phyloP scores from a whole-genome alignment of 2,888 invertebrate genomes.

The Laspeyria flexula region DNA sequence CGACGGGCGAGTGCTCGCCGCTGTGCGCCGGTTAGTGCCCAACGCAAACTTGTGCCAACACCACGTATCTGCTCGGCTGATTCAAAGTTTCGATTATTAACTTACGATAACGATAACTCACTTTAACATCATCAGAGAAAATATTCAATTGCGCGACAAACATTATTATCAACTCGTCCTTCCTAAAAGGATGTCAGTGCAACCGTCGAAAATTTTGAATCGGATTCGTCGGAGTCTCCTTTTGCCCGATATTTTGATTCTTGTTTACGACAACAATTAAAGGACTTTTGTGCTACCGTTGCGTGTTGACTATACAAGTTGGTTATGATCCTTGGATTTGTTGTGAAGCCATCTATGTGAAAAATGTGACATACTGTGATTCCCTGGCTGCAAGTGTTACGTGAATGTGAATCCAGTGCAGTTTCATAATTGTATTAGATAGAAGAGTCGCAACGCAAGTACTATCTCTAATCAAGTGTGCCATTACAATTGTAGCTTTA shows the following conservation, averaged over 20 bases:
- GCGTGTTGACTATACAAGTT: slow-evolving; percentile 16
- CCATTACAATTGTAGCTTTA: slow-evolving; percentile 75
- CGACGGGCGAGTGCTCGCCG: slow-evolving; percentile 55
- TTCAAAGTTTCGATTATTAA: slow-evolving; percentile 48
- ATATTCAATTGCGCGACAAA: slow-evolving; percentile 13
- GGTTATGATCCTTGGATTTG: slow-evolving; percentile 12
- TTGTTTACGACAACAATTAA: slow-evolving; percentile 81
- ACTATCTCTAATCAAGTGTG: slow-evolving; percentile 57
- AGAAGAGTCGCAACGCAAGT: slow-evolving; percentile 29
- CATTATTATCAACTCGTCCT: slow-evolving; percentile 32
- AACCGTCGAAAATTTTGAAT: slow-evolving; percentile 76
- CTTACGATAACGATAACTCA: slow-evolving; percentile 39
- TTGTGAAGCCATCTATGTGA: slow-evolving; percentile 51
- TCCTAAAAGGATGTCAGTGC: slow-evolving; percentile 75
- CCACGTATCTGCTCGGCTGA: slow-evolving; percentile 48
- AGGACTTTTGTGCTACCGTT: slow-evolving; percentile 33
- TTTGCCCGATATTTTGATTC: slow-evolving; percentile 77
- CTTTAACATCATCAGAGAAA: slow-evolving; percentile 19
- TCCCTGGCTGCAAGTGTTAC: slow-evolving; percentile 45
- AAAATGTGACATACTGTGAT: slow-evolving; percentile 69
- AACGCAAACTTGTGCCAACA: slow-evolving; percentile 62
- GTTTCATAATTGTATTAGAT: slow-evolving; percentile 54
- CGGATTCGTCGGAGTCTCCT: slow-evolving; percentile 71
- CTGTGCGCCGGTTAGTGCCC: slow-evolving; percentile 65
- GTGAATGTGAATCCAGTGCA: slow-evolving; percentile 46